A percentile compares a stretch with the other conserved stretches of the same genome.
Evolutionary conservation across 53 echinoderm and acorn worm genomes (phyloP).

Genomic region (Astropecten irregularis): DNA sequence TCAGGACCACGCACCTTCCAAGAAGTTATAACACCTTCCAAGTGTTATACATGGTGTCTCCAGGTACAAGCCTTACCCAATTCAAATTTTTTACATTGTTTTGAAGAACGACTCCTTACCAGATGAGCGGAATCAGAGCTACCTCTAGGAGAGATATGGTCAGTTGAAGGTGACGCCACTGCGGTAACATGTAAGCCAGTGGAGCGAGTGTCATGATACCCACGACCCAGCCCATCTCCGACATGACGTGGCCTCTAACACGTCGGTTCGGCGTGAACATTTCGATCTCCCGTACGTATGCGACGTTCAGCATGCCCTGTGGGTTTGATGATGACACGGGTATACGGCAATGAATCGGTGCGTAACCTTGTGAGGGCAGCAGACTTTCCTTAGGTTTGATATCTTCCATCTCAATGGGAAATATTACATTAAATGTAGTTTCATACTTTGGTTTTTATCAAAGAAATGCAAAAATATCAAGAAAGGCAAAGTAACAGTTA

Average conservation of each 20-base stretch:
- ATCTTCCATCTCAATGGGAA: too few relatives aligned
- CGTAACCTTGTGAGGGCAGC: too few relatives aligned
- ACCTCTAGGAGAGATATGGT: constrained; percentile 10
- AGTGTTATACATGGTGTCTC: background rate
- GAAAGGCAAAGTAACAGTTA: too few relatives aligned
- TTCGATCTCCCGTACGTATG: constrained; percentile 71
- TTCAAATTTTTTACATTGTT: background rate
- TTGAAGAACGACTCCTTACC: background rate
- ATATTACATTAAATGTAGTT: too few relatives aligned
- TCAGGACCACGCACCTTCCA: too few relatives aligned
- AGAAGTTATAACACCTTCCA: too few relatives aligned
- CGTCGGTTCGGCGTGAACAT: constrained; percentile 76
- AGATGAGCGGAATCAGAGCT: constrained; percentile 1
- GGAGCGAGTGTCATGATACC: background rate
- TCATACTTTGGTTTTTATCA: too few relatives aligned
- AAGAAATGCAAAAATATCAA: too few relatives aligned
- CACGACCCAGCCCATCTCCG: constrained; percentile 8
- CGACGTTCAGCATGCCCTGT: constrained; percentile 72
- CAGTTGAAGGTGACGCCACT: constrained; percentile 38
- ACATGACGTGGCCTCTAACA: constrained; percentile 8
- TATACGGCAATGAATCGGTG: too few relatives aligned
- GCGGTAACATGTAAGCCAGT: constrained; percentile 23
- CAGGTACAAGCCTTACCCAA: background rate
- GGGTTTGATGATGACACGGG: too few relatives aligned
- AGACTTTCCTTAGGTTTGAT: too few relatives aligned